Percentiles rank a stretch among this genome's conserved stretches.
These are phyloP conservation scores for Nyleta sp. DNA, from an alignment of 2,888 invertebrate genomes.

Conservation along the genomic window DNA sequence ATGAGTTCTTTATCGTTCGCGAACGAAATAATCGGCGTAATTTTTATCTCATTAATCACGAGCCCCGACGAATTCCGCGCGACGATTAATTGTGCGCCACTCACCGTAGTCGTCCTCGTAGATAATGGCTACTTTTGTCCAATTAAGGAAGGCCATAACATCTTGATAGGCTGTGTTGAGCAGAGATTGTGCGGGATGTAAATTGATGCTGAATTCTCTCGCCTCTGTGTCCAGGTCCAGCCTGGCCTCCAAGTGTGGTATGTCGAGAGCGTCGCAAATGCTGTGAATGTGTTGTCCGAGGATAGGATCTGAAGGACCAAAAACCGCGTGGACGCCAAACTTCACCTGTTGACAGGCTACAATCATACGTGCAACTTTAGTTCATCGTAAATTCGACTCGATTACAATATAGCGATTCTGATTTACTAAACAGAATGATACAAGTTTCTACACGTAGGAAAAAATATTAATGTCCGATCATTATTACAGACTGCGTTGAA, in stretches of 20 bases:
- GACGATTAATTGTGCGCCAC: slow-evolving; percentile 48
- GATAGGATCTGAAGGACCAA: slow-evolving; percentile 90
- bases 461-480: too few species aligned
- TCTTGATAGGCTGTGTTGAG: slow-evolving; percentile 90
- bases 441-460: too few species aligned
- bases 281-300: slow-evolving; percentile 90
- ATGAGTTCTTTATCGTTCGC: slow-evolving; percentile 30
- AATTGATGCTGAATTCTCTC: slow-evolving; percentile 89
- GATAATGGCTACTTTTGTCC: slow-evolving; percentile 91
- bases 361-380: slow-evolving; percentile 66
- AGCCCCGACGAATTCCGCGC: background rate
- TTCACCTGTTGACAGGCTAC: slow-evolving; percentile 88
- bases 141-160: slow-evolving; percentile 90
- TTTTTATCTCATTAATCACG: slow-evolving; percentile 22
- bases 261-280: slow-evolving; percentile 91
- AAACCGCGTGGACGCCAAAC: slow-evolving; percentile 89
- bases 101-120: slow-evolving; percentile 91
- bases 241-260: slow-evolving; percentile 90
- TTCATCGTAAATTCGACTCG: background rate
- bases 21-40: slow-evolving; percentile 14
- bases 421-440: too few species aligned
- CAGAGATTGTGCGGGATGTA: slow-evolving; percentile 89
- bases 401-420: background rate
- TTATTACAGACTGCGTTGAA: too few species aligned
- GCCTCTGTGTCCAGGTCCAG: slow-evolving; percentile 85